Evolutionary conservation across 2,113 vertebrate genomes (phyloP).

Genomic region (Neodontobutis hainanensis): DNA sequence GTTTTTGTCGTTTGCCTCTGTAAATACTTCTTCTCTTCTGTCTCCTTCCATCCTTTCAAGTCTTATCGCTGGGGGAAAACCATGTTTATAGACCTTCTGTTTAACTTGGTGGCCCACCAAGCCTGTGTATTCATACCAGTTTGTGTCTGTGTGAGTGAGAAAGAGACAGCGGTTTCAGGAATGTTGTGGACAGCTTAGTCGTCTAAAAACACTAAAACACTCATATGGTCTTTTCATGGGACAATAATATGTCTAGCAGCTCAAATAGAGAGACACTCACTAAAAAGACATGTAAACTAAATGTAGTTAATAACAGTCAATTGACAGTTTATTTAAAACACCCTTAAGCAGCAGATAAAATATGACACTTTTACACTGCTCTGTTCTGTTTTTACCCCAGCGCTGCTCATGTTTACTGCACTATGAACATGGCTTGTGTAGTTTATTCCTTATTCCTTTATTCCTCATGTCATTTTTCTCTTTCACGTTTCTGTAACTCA

Average conservation of each 20-base stretch:
- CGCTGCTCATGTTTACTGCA: no score
- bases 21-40: conserved; percentile 43
- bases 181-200: conserved; percentile 34
- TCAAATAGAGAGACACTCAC: background rate
- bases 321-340: no score
- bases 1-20: conserved; percentile 43
- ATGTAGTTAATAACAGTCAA: no score
- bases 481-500: conserved; percentile 43
- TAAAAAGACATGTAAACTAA: background rate
- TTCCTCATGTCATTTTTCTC: conserved; percentile 33
- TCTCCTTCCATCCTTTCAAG: conserved; percentile 48
- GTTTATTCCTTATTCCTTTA: background rate
- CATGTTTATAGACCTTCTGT: conserved; percentile 61
- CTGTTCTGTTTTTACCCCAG: no score
- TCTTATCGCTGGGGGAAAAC: conserved; percentile 51
- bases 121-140: conserved; percentile 25
- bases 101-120: conserved; percentile 47
- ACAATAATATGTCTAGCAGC: background rate
- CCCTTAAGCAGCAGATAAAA: no score
- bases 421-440: no score
- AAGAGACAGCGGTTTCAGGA: conserved; percentile 28
- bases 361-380: no score
- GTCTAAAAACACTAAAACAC: conserved; percentile 40
- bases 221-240: conserved; percentile 35
- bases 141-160: conserved; percentile 3